Percentiles rank a stretch among this genome's conserved stretches.
These are phyloP conservation scores for Orthosia incerta DNA, from an alignment of 2,888 invertebrate genomes.

Conservation along the genomic window DNA sequence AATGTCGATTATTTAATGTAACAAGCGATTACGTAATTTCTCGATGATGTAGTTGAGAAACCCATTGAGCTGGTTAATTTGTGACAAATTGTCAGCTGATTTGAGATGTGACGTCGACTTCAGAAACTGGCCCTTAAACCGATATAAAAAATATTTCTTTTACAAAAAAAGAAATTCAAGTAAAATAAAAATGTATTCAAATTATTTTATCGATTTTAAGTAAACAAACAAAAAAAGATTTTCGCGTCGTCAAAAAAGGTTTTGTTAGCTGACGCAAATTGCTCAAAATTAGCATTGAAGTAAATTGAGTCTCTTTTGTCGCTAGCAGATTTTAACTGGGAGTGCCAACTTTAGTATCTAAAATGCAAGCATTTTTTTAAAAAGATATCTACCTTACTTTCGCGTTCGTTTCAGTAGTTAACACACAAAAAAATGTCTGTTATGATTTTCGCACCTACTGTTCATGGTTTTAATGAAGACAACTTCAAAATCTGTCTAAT, in stretches of 20 bases:
- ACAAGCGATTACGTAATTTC: no score
- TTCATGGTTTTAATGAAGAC: neutral
- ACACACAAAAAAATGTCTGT: neutral
- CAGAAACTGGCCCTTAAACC: no score
- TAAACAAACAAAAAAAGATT: neutral
- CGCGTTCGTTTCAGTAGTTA: no score
- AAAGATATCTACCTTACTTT: neutral
- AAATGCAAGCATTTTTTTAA: slow-evolving; percentile 2
- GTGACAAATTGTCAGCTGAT: no score
- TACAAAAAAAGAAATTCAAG: neutral
- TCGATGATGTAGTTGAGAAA: no score
- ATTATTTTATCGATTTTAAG: neutral
- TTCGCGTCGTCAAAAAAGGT: slow-evolving; percentile 6
- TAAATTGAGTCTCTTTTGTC: slow-evolving; percentile 20
- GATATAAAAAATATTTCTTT: neutral
- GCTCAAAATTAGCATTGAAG: slow-evolving; percentile 37
- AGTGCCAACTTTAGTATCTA: neutral
- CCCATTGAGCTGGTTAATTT: no score
- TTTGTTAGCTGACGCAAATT: slow-evolving; percentile 30
- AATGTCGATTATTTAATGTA: no score
- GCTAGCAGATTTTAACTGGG: slow-evolving; percentile 8
- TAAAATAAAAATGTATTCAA: neutral
- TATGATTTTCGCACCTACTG: neutral
- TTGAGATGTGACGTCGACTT: no score
- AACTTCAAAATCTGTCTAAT: neutral